Evolutionary conservation across 2,797 vertebrate genomes (phyloP).

Genomic region (Acanthurus tractus): DNA sequence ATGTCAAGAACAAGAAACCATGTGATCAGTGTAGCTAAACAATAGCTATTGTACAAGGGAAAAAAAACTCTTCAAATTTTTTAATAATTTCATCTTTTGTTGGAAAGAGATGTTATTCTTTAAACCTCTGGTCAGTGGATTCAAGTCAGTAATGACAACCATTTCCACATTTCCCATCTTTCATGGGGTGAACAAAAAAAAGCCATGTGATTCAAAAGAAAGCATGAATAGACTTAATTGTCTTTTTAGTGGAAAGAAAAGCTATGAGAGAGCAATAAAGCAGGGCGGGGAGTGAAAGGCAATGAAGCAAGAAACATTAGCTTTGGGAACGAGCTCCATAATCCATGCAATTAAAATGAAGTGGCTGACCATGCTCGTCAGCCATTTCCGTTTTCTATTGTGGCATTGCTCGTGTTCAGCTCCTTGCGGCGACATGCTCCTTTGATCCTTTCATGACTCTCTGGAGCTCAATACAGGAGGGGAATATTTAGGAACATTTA

Average conservation of each 20-base stretch:
- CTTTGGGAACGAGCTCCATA: conserved; percentile 75
- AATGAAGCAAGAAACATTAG: conserved; percentile 79
- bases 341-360: conserved; percentile 79
- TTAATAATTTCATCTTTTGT: conserved; percentile 34
- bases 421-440: conserved; percentile 34
- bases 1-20: background rate
- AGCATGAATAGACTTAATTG: conserved; percentile 64
- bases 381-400: conserved; percentile 47
- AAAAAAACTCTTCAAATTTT: conserved; percentile 22
- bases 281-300: conserved; percentile 56
- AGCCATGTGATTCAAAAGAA: conserved; percentile 55
- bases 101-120: conserved; percentile 20
- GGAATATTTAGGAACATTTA: conserved; percentile 44
- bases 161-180: conserved; percentile 53
- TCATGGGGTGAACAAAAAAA: conserved; percentile 37
- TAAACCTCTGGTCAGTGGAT: conserved; percentile 35
- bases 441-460: conserved; percentile 67
- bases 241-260: conserved; percentile 68
- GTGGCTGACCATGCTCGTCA: conserved; percentile 68
- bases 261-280: conserved; percentile 65
- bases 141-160: conserved; percentile 41
- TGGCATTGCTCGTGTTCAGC: conserved; percentile 29
- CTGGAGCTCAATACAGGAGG: conserved; percentile 37
- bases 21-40: conserved; percentile 13
- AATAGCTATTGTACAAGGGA: background rate